Evolutionary conservation across 2,888 invertebrate species (phyloP), one percentile per base, ranked within the genome.

Genomic region (Bhutanitis thaidina): DNA sequence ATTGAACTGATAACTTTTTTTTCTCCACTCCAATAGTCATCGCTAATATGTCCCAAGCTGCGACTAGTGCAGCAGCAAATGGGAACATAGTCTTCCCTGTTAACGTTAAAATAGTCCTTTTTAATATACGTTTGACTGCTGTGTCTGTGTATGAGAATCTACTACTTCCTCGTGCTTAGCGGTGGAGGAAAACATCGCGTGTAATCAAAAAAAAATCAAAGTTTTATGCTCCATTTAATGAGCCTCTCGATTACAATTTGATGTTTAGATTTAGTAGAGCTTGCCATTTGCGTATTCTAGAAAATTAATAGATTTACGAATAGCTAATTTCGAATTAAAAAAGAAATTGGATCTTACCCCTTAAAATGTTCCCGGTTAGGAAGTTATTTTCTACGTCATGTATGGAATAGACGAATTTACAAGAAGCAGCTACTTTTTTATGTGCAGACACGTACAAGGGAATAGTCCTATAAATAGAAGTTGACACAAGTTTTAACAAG

Each of bases 11-110:
- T 20, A 94, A 69, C 56, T 93, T 89, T 54, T 92, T 91, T 60
- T 86, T 74, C 56, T 93, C 90, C 51, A 92, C 91, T 60, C 86
- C 91, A 13, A 67, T 20, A 67, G 91, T 84, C 71, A 93, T 86
- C 0, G 93, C 92, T 7, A 94, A 67, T 0, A 93, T 93, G 64
- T 94, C 93, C 95, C 95, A 95, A 1, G 92, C 93, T 3, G 92
- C 79, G 15, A 90, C 77, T 60, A 97, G 77, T 55, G 94, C 93
- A 25, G 93, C 94, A 1, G 96, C 94, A 12, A 95, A 95, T 0
- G 97, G 97, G 58, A 93, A 93, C 9, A 94, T 67, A 37, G 91
- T 93, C 56, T 94, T 90, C 1, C 91, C 94, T 90, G 54, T 14
- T 15, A 13, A 14, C 1, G 5, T 29, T 34, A 13, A 12, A 12